Percentiles rank a stretch among this genome's conserved stretches.
Conservation (phyloP, 1,140 invertebrate genomes). For the Drosophila sproati region DNA sequence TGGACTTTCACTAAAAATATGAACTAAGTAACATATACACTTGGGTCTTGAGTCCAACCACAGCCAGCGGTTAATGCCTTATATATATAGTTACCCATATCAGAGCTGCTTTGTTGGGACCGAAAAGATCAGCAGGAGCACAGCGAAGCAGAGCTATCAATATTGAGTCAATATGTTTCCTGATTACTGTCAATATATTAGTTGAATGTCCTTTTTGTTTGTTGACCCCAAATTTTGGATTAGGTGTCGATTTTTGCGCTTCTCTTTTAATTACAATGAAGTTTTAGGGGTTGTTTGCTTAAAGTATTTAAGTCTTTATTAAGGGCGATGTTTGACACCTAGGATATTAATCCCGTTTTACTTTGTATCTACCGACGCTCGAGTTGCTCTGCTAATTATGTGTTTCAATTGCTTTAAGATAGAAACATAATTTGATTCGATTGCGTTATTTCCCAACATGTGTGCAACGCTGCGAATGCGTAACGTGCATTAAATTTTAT, state of each 20-base stretch:
- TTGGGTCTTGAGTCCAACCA: background rate
- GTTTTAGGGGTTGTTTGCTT: conserved; percentile 6
- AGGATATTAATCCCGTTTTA: background rate
- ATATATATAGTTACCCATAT: conserved; percentile 39
- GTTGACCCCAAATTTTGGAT: background rate
- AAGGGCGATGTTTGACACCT: background rate
- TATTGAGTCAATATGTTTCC: conserved; percentile 3
- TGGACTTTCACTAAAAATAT: conserved; percentile 28
- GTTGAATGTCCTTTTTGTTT: conserved; percentile 9
- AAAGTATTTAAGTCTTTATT: background rate
- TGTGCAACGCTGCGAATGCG: conserved; percentile 39
- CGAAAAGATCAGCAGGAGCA: background rate
- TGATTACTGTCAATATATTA: conserved; percentile 38
- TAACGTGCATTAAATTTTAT: conserved; percentile 15
- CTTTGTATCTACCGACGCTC: background rate
- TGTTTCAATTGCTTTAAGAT: conserved; percentile 10
- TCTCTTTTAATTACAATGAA: conserved; percentile 19
- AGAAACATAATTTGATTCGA: background rate
- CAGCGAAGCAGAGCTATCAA: background rate
- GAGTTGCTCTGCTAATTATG: background rate
- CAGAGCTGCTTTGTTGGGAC: background rate
- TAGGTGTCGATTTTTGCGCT: conserved; percentile 1
- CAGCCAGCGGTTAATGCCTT: conserved; percentile 9
- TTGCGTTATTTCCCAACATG: background rate
- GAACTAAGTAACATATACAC: conserved; percentile 5